phyloP scores from a whole-genome alignment of 2,113 vertebrate genomes.

The Peucedramus taeniatus region DNA sequence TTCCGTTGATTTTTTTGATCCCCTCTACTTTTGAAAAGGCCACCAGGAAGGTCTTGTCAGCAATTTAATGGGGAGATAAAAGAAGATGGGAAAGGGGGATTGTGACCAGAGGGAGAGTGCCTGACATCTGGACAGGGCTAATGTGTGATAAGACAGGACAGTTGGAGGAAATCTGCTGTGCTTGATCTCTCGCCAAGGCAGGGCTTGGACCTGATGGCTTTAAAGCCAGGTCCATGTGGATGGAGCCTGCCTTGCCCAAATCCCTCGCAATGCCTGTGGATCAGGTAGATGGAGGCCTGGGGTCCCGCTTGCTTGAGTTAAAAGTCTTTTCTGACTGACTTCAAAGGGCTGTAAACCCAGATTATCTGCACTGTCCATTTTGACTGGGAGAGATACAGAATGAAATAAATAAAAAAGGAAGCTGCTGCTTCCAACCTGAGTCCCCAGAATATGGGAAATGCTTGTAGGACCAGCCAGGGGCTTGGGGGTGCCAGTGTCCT shows the following conservation, averaged over 20 bases:
- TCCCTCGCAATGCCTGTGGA: not conserved
- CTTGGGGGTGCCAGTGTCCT: not conserved
- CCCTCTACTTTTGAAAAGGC: not conserved
- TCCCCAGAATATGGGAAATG: not conserved
- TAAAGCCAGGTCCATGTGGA: not conserved
- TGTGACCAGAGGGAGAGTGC: not conserved
- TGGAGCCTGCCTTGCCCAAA: not conserved
- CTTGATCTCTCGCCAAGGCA: not conserved
- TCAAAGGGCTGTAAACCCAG: not conserved
- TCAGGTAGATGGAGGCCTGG: not conserved
- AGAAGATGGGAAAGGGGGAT: not conserved
- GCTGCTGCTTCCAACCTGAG: not conserved
- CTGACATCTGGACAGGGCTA: not conserved
- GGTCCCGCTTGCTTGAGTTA: not conserved
- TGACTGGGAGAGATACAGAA: not conserved
- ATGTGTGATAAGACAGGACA: not conserved
- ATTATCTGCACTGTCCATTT: not conserved
- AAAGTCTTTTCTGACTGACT: not conserved
- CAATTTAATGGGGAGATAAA: constrained; percentile 3
- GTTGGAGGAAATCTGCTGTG: not conserved
- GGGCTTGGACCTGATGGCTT: not conserved
- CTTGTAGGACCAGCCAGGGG: not conserved
- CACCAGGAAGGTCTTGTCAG: constrained; percentile 6
- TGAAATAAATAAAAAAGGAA: not conserved
- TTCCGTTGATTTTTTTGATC: not conserved